Conservation (phyloP, 2,113 vertebrate species). For the Nycticryphes semicollaris region DNA sequence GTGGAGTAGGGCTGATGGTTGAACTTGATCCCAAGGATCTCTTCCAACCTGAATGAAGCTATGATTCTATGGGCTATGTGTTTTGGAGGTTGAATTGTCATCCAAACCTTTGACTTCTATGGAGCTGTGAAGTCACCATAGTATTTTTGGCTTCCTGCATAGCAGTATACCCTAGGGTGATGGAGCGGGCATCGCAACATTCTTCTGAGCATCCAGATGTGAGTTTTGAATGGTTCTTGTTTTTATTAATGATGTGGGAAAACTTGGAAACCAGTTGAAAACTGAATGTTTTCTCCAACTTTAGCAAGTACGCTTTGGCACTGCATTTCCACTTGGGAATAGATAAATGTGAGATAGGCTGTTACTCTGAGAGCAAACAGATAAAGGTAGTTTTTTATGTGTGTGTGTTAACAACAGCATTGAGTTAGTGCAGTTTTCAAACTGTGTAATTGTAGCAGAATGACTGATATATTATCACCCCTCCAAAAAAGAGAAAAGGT, state of each 20-base stretch:
- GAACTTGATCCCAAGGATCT: too few species aligned
- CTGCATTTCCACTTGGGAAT: neutral
- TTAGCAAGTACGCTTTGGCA: neutral
- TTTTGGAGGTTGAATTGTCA: neutral
- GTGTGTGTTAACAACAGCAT: neutral
- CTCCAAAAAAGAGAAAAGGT: neutral
- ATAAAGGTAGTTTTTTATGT: neutral
- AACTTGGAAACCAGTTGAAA: neutral
- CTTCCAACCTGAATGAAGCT: too few species aligned
- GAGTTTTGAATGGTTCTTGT: neutral
- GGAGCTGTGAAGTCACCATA: rapidly evolving
- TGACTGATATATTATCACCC: neutral
- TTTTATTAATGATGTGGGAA: neutral
- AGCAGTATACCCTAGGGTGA: neutral
- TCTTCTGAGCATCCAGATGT: neutral
- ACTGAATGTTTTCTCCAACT: neutral
- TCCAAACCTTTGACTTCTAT: neutral
- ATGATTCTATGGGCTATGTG: neutral
- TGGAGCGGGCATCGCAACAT: rapidly evolving
- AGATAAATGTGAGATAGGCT: neutral
- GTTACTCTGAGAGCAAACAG: neutral
- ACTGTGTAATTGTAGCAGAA: conserved; percentile 1
- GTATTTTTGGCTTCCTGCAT: neutral
- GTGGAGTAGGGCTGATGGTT: too few species aligned
- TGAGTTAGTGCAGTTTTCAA: neutral